A percentile compares a stretch with the other conserved stretches of the same genome.
Conservation (phyloP, 2,797 vertebrate genomes). For the Labeo calbasu region DNA sequence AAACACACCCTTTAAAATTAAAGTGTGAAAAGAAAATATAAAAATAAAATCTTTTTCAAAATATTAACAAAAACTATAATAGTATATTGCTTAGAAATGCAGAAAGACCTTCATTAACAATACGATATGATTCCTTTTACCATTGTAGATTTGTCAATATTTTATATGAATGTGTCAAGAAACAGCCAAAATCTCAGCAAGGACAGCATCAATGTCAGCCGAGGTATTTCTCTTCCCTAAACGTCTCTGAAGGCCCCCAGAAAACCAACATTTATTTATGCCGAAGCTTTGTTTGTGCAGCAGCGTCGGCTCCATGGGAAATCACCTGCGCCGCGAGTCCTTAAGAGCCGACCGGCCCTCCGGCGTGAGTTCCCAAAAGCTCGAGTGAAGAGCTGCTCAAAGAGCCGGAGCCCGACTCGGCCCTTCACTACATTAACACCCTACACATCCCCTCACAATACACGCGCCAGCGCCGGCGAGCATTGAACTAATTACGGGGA, state of each 20-base stretch:
- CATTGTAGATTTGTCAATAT: not conserved
- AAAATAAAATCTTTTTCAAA: not conserved
- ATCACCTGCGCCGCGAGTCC: constrained; percentile 49
- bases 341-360: constrained; percentile 39
- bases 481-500: constrained; percentile 82
- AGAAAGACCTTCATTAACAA: not conserved
- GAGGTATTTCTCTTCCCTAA: not conserved
- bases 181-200: not conserved
- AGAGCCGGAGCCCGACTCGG: constrained; percentile 74
- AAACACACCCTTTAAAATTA: not conserved
- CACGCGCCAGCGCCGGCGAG: constrained; percentile 75
- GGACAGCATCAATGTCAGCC: not conserved
- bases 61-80: not conserved
- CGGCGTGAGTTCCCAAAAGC: constrained; percentile 75
- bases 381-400: constrained; percentile 74
- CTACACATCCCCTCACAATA: constrained; percentile 76
- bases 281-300: constrained; percentile 44
- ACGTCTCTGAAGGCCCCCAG: not conserved
- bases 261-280: constrained; percentile 43
- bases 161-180: not conserved
- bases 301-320: constrained; percentile 12
- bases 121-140: not conserved
- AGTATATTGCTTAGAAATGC: not conserved
- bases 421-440: constrained; percentile 77
- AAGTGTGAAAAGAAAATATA: not conserved